Evolutionary conservation across 35 echinoderm and acorn worm genomes (phyloP).

Genomic region (Patiria miniata): DNA sequence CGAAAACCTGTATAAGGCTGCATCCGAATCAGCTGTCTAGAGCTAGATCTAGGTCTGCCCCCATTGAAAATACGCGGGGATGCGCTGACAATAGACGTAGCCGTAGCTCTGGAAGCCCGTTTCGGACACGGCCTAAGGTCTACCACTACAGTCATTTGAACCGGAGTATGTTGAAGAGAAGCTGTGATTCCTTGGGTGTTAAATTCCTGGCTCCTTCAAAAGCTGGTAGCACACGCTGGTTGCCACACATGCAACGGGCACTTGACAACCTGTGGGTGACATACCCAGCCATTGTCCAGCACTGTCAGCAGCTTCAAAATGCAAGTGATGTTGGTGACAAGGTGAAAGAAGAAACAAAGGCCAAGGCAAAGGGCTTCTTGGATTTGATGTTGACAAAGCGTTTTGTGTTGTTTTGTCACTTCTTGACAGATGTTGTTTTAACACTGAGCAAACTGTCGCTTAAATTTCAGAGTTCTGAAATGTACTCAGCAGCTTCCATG

Average conservation of each 20-base stretch:
- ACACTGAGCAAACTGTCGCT: not conserved
- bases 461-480: not conserved
- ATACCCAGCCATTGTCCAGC: not conserved
- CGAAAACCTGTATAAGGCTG: too few relatives aligned
- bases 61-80: too few relatives aligned
- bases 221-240: not conserved
- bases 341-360: not conserved
- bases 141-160: not conserved
- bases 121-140: not conserved
- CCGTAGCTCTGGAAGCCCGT: too few relatives aligned
- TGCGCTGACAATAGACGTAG: too few relatives aligned
- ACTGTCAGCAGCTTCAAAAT: not conserved
- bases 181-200: not conserved
- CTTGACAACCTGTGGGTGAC: not conserved
- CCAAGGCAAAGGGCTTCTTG: not conserved
- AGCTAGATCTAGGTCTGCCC: too few relatives aligned
- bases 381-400: not conserved
- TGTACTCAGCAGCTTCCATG: not conserved
- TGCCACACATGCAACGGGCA: not conserved
- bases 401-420: not conserved
- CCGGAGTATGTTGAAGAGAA: not conserved
- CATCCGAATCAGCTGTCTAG: too few relatives aligned
- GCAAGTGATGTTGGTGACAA: not conserved
- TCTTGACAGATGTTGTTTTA: not conserved
- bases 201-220: not conserved